A percentile compares a stretch with the other conserved stretches of the same genome.
phyloP scores from a whole-genome alignment of 2,888 invertebrate genomes.

The Dascillus cervinus region DNA sequence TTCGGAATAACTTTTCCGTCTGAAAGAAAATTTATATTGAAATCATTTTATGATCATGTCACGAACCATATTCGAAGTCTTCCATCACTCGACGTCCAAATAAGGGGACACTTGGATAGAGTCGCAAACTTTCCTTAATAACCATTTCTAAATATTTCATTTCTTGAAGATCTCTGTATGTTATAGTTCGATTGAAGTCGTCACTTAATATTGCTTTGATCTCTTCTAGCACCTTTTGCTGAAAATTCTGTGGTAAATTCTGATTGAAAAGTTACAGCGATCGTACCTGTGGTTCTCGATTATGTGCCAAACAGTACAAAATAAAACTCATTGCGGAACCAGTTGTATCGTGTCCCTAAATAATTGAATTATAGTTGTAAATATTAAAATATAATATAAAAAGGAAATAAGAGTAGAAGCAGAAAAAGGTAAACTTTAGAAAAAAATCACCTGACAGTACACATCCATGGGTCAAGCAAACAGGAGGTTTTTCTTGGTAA shows the following conservation, averaged over 20 bases:
- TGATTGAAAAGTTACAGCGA: background rate
- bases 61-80: constrained; percentile 33
- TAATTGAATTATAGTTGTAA: too few species aligned
- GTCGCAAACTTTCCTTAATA: constrained; percentile 45
- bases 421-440: too few species aligned
- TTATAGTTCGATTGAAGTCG: constrained; percentile 18
- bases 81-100: constrained; percentile 40
- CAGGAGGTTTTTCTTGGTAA: constrained; percentile 2
- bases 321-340: constrained; percentile 42
- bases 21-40: too few species aligned
- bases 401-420: too few species aligned
- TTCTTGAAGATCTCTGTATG: constrained; percentile 38
- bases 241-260: background rate
- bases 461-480: too few species aligned
- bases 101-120: constrained; percentile 49
- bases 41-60: constrained; percentile 1
- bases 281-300: constrained; percentile 37
- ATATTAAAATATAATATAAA: too few species aligned
- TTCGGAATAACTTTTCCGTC: constrained; percentile 29
- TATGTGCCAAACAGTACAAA: constrained; percentile 39
- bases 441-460: too few species aligned
- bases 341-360: constrained; percentile 45
- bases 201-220: constrained; percentile 33
- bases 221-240: constrained; percentile 36
- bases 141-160: too few species aligned